A percentile compares a stretch with the other conserved stretches of the same genome.
Conservation (phyloP, 2,888 invertebrate species). For the Eumerus sabulonum region DNA sequence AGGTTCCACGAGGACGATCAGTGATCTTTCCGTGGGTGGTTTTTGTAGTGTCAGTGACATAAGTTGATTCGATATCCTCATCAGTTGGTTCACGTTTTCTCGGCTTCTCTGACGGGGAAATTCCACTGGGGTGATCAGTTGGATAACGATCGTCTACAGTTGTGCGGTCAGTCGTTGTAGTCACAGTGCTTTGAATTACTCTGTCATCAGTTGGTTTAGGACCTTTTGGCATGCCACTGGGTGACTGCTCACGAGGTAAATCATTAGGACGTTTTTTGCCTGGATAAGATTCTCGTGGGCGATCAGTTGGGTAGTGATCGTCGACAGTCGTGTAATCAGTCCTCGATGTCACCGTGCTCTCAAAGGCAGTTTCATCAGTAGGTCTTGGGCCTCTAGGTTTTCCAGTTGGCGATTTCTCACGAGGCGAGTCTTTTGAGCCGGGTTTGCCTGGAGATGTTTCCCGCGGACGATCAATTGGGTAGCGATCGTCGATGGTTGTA, state of each 20-base stretch:
- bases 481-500: constrained; percentile 11
- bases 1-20: constrained; percentile 4
- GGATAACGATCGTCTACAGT: constrained; percentile 12
- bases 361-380: constrained; percentile 8
- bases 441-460: constrained; percentile 16
- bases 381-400: constrained; percentile 15
- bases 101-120: constrained; percentile 18
- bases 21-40: constrained; percentile 9
- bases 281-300: constrained; percentile 36
- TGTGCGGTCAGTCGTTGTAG: constrained; percentile 11
- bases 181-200: not conserved
- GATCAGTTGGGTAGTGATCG: constrained; percentile 16
- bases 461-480: constrained; percentile 28
- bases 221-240: constrained; percentile 16
- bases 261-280: constrained; percentile 15
- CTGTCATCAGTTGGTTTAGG: not conserved
- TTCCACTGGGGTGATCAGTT: constrained; percentile 24
- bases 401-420: constrained; percentile 7
- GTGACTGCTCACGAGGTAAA: constrained; percentile 9
- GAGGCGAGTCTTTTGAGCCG: not conserved
- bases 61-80: constrained; percentile 25
- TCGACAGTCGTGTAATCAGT: too few species aligned
- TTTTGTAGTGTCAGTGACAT: not conserved
- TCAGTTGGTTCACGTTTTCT: constrained; percentile 7
- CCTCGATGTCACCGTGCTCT: too few species aligned